A percentile compares a stretch with the other conserved stretches of the same genome.
Evolutionary conservation across 2,888 invertebrate species (phyloP).

Genomic region (Panopea generosa): DNA sequence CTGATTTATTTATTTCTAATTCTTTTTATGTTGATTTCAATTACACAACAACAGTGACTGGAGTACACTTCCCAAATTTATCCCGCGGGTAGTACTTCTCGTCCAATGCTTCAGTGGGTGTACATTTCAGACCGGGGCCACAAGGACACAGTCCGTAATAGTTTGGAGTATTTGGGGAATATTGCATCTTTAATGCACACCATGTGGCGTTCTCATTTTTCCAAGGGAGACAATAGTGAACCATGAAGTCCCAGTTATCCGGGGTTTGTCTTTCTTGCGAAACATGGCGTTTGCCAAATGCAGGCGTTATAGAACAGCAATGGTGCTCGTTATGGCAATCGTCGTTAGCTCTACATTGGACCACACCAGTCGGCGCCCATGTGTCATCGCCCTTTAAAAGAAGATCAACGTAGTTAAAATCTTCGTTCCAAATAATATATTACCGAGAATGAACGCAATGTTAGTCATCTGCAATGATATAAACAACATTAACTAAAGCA

Average conservation of each 20-base stretch:
- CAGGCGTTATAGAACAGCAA: constrained; percentile 70
- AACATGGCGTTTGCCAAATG: constrained; percentile 54
- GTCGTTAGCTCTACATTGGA: constrained; percentile 59
- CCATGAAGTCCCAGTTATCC: constrained; percentile 61
- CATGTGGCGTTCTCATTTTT: constrained; percentile 71
- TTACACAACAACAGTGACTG: no score
- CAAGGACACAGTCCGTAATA: constrained; percentile 75
- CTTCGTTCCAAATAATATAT: no score
- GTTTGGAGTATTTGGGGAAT: constrained; percentile 50
- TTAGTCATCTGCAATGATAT: no score
- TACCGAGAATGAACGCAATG: no score
- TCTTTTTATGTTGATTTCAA: no score
- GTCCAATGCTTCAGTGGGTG: constrained; percentile 65
- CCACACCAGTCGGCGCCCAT: constrained; percentile 54
- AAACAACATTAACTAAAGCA: no score
- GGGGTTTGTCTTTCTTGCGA: constrained; percentile 46
- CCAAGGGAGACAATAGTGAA: constrained; percentile 77
- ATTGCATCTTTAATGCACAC: constrained; percentile 70
- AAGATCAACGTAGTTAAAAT: neutral
- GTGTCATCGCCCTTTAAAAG: constrained; percentile 26
- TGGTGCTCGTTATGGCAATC: constrained; percentile 60
- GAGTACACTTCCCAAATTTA: constrained; percentile 70
- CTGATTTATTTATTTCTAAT: no score
- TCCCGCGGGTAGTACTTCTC: constrained; percentile 69
- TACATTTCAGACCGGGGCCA: constrained; percentile 70